These are phyloP conservation scores for Mormyrops boulengeri DNA, from an alignment of 2,797 vertebrate species.

Conservation along the genomic window DNA sequence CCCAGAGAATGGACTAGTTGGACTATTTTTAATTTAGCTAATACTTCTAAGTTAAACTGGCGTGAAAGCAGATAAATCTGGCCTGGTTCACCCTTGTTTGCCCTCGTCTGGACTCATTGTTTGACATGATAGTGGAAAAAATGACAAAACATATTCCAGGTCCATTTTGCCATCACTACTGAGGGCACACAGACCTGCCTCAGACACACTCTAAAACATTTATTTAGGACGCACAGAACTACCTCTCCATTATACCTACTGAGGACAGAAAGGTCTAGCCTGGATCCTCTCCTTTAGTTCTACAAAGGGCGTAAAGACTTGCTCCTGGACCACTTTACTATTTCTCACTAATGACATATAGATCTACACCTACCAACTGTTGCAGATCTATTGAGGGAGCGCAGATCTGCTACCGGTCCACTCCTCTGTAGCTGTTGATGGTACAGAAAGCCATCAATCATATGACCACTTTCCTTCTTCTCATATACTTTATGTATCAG, in stretches of 20 bases:
- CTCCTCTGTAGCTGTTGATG: not conserved
- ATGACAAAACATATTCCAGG: not conserved
- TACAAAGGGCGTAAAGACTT: not conserved
- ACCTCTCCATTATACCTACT: not conserved
- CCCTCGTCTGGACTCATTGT: not conserved
- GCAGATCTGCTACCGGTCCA: not conserved
- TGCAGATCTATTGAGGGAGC: not conserved
- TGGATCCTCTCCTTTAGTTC: not conserved
- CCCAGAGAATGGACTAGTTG: not conserved
- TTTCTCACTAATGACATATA: not conserved
- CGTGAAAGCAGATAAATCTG: not conserved
- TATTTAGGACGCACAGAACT: not conserved
- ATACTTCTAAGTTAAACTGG: not conserved
- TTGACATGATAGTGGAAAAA: constrained; percentile 5
- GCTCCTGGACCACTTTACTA: not conserved
- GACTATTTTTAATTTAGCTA: constrained; percentile 1
- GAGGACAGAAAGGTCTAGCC: not conserved
- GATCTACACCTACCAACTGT: not conserved
- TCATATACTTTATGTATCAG: not conserved
- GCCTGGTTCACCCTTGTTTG: not conserved
- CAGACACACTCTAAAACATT: not conserved
- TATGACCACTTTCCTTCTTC: not conserved
- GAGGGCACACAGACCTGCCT: constrained; percentile 2
- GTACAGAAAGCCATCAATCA: not conserved
- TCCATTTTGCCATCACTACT: not conserved